Evolutionary conservation across 1,140 invertebrate genomes (phyloP).

Genomic region (Conus betulinus): DNA sequence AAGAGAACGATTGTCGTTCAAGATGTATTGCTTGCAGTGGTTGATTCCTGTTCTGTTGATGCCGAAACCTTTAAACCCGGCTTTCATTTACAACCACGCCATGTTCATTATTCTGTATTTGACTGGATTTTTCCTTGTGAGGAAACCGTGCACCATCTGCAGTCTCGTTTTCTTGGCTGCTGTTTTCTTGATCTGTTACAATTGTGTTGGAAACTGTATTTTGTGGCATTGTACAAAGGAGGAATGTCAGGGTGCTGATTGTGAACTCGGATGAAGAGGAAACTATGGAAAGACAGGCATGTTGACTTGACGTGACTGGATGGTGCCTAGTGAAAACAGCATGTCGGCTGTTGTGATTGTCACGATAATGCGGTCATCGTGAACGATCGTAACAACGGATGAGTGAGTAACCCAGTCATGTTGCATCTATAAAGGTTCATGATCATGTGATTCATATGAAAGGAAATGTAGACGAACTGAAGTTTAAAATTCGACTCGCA

Average conservation of each 20-base stretch:
- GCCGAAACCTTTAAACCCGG: conserved; percentile 95
- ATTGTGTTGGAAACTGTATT: conserved; percentile 94
- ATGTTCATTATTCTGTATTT: conserved; percentile 97
- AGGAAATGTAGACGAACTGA: too few relatives aligned
- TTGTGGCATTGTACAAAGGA: conserved; percentile 82
- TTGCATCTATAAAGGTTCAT: too few relatives aligned
- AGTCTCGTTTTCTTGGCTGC: conserved; percentile 93
- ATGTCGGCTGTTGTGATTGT: too few relatives aligned
- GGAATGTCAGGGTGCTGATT: conserved; percentile 57
- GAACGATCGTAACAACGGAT: too few relatives aligned
- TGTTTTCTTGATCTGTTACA: conserved; percentile 95
- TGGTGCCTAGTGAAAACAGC: too few relatives aligned
- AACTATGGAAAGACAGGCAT: neutral
- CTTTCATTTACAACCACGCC: conserved; percentile 94
- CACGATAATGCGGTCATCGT: too few relatives aligned
- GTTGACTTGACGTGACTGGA: too few relatives aligned
- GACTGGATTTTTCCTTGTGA: conserved; percentile 91
- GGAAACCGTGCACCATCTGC: conserved; percentile 98
- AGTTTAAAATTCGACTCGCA: too few relatives aligned
- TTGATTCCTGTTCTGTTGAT: conserved; percentile 96
- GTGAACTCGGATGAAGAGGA: conserved; percentile 37
- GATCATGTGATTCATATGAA: too few relatives aligned
- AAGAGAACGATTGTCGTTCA: neutral
- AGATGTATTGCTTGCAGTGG: conserved; percentile 99
- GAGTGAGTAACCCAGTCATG: too few relatives aligned